Base-by-base conservation (phyloP, 2,113 vertebrate species). In the Esox niger region DNA sequence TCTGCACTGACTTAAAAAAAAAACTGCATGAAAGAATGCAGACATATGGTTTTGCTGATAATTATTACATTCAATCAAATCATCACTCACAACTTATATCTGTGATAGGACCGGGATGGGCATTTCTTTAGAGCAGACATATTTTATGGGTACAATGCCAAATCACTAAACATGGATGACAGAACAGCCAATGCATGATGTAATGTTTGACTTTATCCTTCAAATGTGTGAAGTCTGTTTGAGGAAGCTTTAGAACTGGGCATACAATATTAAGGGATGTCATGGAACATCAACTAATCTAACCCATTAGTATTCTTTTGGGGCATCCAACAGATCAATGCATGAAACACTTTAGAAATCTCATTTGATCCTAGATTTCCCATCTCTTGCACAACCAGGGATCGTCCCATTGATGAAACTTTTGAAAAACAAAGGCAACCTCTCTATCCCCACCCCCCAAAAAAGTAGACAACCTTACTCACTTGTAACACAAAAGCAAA, bases 301-400 rank as follows among this genome's bases (percentile, higher is more conserved):
- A 84, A 87, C 69, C 38, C 77, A 88, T 90, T 88, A 88, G 87
- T 84, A 90, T 90, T 81, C 88, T 81, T 10, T 3, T 62, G 82
- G 77, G 76, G 56, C 20, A 74, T 38, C 79, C 66, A 60, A 8
- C 64, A 85, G 87, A 90, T 90, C 86, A 88, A 88, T 87, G 87
- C 84, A 76, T 82, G 86, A 86, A 88, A 88, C 86, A 32, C 79
- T 87, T 86, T 87, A 83, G 87, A 88, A 88, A 87, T 90, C 82
- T 88, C 83, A 86, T 90, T 88, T 90, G 87, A 88, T 88, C 85
- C 81, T 54, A 85, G 85, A 87, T 88, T 88, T 90, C 85, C 88
- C 86, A 82, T 84, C 84, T 84, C 83, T 82, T 79, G 79, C 70
- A 68, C 78, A 87, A 43, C 13, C 38, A 43, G 38, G 38, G 38